Percentiles rank a stretch among this genome's conserved stretches.
These are phyloP conservation scores for Pelobates fuscus DNA, from an alignment of 2,113 vertebrate genomes.

Conservation along the genomic window DNA sequence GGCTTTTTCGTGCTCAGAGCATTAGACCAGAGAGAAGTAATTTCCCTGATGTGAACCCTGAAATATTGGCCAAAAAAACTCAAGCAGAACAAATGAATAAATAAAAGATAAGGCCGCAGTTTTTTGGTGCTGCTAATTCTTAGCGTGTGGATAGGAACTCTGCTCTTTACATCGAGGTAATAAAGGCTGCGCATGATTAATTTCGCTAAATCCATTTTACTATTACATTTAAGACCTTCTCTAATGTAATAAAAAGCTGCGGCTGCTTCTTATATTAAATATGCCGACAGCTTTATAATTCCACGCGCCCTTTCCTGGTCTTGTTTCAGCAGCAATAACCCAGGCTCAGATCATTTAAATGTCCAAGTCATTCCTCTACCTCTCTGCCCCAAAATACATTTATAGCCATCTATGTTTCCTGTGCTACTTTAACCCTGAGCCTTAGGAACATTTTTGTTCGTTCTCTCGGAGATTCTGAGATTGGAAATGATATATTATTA, in stretches of 20 bases:
- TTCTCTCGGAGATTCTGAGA: not conserved
- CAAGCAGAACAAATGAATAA: slow-evolving; percentile 19
- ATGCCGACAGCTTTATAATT: slow-evolving; percentile 4
- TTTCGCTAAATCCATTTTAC: slow-evolving; percentile 20
- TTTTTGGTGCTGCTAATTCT: not conserved
- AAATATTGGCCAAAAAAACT: not conserved
- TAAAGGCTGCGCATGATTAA: slow-evolving; percentile 10
- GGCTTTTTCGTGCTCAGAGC: too few relatives aligned
- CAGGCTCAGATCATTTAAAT: not conserved
- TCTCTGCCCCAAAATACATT: not conserved
- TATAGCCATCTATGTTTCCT: not conserved
- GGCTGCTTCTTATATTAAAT: slow-evolving; percentile 12
- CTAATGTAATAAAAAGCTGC: slow-evolving; percentile 9
- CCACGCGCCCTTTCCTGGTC: not conserved
- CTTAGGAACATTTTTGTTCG: not conserved
- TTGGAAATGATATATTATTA: not conserved
- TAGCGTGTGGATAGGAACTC: not conserved
- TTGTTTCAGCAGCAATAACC: not conserved
- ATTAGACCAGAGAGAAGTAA: not conserved
- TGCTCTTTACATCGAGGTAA: slow-evolving; percentile 1
- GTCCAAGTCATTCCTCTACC: not conserved
- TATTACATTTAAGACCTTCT: slow-evolving; percentile 16
- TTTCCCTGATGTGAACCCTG: not conserved
- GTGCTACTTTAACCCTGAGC: not conserved
- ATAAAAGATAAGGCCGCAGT: slow-evolving; percentile 4